Base-by-base conservation (phyloP, 92 coral and sea anemone genomes). In the Paragorgia papillata region DNA sequence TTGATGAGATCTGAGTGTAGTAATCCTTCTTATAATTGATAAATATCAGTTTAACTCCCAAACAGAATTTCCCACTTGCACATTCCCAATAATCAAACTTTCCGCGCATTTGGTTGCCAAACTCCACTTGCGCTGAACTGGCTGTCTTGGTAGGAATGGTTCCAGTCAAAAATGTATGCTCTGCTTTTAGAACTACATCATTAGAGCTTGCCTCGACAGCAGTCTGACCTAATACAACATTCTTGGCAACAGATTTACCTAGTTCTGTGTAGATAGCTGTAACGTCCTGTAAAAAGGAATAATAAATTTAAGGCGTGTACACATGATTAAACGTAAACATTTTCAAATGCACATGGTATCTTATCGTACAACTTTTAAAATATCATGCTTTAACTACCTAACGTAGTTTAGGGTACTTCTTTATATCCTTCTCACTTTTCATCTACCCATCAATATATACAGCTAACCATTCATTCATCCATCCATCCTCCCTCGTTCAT, bases 31-130 rank as follows among this genome's bases (percentile, higher is more conserved):
- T 64, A 27, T 64, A 64, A 29, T 64, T 64, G 24, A 64, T 32
- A 37, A 64, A 64, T 1, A 27, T 64, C 15, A 64, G 27, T 9
- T 64, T 64, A 1, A 37, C 71, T 18, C 71, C 71, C 71, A 64
- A 4, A 27, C 71, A 64, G 19, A 37, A 64, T 28, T 40, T 64
- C 9, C 71, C 71, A 28, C 51, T 1, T 9, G 15, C 71, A 21
- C 71, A 64, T 64, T 64, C 71, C 71, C 71, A 64, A 49, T 34
- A 64, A 0, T 53, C 71, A 19, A 19, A 64, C 28, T 64, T 64
- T 15, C 30, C 30, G 13, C 51, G 25, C 71, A 64, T 29, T 33
- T 64, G 51, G 15, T 64, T 22, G 0, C 71, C 71, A 29, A 64
- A 64, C 0, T 34, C 27, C n/a, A 64, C 71, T 37, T 64, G 0